Conservation (phyloP, 2,113 vertebrate genomes). For the Choloepus hoffmanni region DNA sequence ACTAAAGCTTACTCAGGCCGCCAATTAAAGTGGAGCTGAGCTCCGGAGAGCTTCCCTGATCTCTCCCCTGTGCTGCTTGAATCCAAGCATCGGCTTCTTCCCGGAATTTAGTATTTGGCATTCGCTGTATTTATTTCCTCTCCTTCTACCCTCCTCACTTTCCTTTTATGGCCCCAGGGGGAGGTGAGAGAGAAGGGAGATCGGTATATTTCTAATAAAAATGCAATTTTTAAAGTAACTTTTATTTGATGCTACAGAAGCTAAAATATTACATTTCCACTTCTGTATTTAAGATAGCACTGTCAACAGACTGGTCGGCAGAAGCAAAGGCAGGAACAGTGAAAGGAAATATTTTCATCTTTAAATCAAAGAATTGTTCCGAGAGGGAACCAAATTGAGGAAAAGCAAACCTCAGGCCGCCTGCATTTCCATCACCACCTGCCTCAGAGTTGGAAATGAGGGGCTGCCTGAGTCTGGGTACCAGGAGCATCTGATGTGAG, state of each 20-base stretch:
- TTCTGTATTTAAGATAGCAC: not conserved
- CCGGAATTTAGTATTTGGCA: slow-evolving; percentile 45
- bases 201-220: slow-evolving; percentile 76
- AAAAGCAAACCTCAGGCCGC: slow-evolving; percentile 69
- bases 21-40: not conserved
- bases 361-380: slow-evolving; percentile 55
- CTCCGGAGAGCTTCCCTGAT: not conserved
- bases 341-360: slow-evolving; percentile 71
- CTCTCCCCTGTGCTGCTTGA: not conserved
- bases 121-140: slow-evolving; percentile 65
- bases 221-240: slow-evolving; percentile 37
- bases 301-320: slow-evolving; percentile 41
- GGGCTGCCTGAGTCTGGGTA: slow-evolving; percentile 71
- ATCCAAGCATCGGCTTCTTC: not conserved
- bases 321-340: slow-evolving; percentile 26
- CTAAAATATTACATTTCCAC: slow-evolving; percentile 56
- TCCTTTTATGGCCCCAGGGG: slow-evolving; percentile 66
- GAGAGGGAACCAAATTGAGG: slow-evolving; percentile 46
- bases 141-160: slow-evolving; percentile 57
- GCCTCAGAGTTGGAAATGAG: slow-evolving; percentile 78
- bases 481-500: slow-evolving; percentile 72
- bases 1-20: not conserved
- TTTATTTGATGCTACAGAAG: slow-evolving; percentile 44
- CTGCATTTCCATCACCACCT: slow-evolving; percentile 69
- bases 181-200: slow-evolving; percentile 51